phyloP scores from a whole-genome alignment of 2,888 invertebrate genomes.

The Stenchaetothrips biformis region DNA sequence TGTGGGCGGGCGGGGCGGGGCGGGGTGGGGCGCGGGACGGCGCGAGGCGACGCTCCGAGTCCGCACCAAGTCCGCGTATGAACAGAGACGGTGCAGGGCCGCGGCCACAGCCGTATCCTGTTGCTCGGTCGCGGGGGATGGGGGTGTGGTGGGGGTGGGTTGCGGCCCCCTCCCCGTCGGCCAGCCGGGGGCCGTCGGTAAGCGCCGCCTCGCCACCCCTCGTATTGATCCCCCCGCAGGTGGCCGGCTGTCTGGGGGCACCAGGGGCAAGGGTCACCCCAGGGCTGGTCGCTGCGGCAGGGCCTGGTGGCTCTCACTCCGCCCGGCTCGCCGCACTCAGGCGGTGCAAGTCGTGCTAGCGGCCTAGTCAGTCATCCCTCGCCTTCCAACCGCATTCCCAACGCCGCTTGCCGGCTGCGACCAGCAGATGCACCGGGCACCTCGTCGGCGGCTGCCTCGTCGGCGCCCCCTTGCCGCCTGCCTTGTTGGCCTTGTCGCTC shows the following conservation, averaged over 20 bases:
- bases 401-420: not conserved
- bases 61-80: not conserved
- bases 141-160: not conserved
- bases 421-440: not conserved
- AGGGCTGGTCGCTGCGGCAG: no score
- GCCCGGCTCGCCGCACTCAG: not conserved
- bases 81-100: not conserved
- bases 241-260: no score
- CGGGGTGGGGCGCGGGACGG: not conserved
- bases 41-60: not conserved
- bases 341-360: not conserved
- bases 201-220: not conserved
- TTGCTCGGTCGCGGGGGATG: not conserved
- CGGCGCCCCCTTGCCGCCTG: not conserved
- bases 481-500: not conserved
- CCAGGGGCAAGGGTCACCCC: no score
- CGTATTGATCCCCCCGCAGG: slow-evolving; percentile 17
- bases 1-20: not conserved
- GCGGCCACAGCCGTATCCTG: not conserved
- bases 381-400: not conserved
- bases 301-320: not conserved
- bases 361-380: no score
- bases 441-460: not conserved
- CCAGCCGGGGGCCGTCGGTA: not conserved
- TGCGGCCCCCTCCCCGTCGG: not conserved